phyloP scores from a whole-genome alignment of 2,888 invertebrate genomes.

The Unio delphinus region DNA sequence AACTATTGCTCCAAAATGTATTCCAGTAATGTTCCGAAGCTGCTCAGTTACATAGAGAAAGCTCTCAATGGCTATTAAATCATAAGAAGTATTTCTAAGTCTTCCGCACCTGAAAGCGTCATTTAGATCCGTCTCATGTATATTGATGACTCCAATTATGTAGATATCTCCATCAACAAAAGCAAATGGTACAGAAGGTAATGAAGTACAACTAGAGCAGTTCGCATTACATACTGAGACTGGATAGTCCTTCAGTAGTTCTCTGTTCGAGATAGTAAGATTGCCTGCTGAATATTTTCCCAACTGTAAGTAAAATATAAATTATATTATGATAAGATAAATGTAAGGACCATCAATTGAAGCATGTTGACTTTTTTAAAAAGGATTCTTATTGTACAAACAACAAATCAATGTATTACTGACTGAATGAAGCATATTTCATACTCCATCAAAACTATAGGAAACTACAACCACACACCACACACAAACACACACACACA shows the following conservation, averaged over 20 bases:
- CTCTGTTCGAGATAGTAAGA: not conserved
- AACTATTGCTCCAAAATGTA: conserved; percentile 57
- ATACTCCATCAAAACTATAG: too few species aligned
- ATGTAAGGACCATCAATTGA: too few species aligned
- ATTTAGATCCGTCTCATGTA: conserved; percentile 41
- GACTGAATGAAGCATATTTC: too few species aligned
- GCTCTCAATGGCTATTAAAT: conserved; percentile 53
- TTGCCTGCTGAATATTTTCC: conserved; percentile 22
- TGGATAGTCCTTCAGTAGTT: conserved; percentile 9
- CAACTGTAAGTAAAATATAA: conserved; percentile 10
- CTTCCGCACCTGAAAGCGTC: conserved; percentile 48
- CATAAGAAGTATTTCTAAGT: conserved; percentile 46
- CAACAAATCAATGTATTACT: too few species aligned
- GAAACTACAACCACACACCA: too few species aligned
- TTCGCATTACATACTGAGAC: conserved; percentile 40
- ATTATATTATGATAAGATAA: too few species aligned
- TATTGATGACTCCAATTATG: conserved; percentile 56
- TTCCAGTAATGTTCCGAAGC: conserved; percentile 30
- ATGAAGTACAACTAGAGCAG: conserved; percentile 42
- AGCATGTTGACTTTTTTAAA: too few species aligned
- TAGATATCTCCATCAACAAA: conserved; percentile 50
- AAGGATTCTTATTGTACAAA: too few species aligned
- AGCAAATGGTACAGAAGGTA: conserved; percentile 35
- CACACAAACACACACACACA: too few species aligned
- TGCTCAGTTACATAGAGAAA: conserved; percentile 49